Evolutionary conservation across 2,113 vertebrate species (phyloP).

Genomic region (Leiothrix lutea): DNA sequence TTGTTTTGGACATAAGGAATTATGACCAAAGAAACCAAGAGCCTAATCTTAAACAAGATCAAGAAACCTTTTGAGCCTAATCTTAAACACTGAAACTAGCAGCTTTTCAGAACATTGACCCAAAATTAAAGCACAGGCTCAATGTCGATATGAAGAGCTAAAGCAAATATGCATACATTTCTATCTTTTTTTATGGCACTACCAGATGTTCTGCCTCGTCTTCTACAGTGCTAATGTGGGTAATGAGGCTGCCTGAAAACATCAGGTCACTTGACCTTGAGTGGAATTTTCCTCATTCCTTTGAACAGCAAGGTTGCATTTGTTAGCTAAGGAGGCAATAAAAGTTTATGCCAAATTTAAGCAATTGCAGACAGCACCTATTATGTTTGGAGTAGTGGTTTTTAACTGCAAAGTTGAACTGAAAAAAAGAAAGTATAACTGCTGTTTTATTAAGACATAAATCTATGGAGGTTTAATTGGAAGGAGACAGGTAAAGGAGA

Average conservation of each 20-base stretch:
- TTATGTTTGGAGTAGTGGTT: slow-evolving; percentile 12
- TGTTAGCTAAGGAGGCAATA: slow-evolving; percentile 32
- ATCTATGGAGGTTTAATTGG: slow-evolving; percentile 37
- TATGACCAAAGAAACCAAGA: neutral
- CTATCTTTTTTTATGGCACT: slow-evolving; percentile 29
- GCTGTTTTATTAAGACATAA: slow-evolving; percentile 39
- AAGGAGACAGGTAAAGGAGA: slow-evolving; percentile 27
- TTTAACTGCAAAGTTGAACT: slow-evolving; percentile 30
- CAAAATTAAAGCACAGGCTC: neutral
- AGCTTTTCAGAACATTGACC: neutral
- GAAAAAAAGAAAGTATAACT: neutral
- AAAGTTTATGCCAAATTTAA: slow-evolving; percentile 64
- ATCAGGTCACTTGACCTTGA: slow-evolving; percentile 57
- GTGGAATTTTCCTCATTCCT: slow-evolving; percentile 30
- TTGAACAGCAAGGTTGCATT: neutral
- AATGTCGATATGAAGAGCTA: neutral
- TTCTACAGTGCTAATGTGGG: slow-evolving; percentile 7
- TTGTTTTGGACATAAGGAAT: neutral
- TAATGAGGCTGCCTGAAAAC: slow-evolving; percentile 53
- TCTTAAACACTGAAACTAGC: neutral
- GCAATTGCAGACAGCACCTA: slow-evolving; percentile 19
- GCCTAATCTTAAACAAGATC: neutral
- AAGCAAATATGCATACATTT: slow-evolving; percentile 30
- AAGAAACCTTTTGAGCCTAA: neutral
- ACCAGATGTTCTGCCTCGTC: slow-evolving; percentile 47